Evolutionary conservation across 1,140 invertebrate genomes (phyloP).

Genomic region (Agrypnia vestita): DNA sequence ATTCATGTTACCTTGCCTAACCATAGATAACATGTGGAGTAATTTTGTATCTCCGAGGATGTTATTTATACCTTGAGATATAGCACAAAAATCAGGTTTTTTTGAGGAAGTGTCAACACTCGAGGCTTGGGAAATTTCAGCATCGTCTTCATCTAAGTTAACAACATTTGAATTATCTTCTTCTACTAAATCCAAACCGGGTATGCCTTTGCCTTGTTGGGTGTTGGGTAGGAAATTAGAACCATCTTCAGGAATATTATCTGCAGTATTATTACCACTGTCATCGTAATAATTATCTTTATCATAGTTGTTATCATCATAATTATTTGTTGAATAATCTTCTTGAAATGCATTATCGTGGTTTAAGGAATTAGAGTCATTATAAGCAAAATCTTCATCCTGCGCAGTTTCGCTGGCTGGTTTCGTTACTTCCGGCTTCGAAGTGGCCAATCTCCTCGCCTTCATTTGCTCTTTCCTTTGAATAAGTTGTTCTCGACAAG

Average conservation of each 20-base stretch:
- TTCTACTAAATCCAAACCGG: conserved; percentile 78
- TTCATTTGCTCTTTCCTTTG: conserved; percentile 87
- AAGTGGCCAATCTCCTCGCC: conserved; percentile 72
- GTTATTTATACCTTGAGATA: conserved; percentile 75
- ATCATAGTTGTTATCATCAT: conserved; percentile 9
- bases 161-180: conserved; percentile 53
- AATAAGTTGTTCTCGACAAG: conserved; percentile 83
- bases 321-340: conserved; percentile 4
- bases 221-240: conserved; percentile 26
- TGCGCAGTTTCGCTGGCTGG: neutral
- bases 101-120: conserved; percentile 51
- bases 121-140: conserved; percentile 55
- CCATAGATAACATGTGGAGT: conserved; percentile 74
- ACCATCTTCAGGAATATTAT: conserved; percentile 19
- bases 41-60: conserved; percentile 77
- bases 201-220: conserved; percentile 71
- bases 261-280: neutral
- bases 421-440: conserved; percentile 37
- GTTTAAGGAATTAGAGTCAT: conserved; percentile 18
- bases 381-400: neutral
- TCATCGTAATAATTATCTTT: conserved; percentile 32
- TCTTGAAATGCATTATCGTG: neutral
- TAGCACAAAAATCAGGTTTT: conserved; percentile 72
- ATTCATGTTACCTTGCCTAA: conserved; percentile 56
- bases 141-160: conserved; percentile 23